A percentile compares a stretch with the other conserved stretches of the same genome.
Conservation (phyloP, 1,140 invertebrate species). For the Coelopa frigida region DNA sequence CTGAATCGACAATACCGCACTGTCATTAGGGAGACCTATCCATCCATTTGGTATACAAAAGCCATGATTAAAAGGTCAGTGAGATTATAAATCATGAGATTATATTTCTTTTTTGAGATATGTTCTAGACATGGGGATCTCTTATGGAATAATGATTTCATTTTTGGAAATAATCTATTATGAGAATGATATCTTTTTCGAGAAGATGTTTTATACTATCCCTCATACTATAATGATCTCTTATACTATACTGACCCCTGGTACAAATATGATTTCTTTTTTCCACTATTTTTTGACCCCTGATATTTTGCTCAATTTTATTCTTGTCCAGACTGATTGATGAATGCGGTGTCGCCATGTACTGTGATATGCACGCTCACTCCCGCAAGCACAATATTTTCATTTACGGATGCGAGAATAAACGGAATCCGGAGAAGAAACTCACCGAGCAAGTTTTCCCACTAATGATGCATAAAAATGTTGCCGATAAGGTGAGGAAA, state of each 20-base stretch:
- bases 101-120: neutral
- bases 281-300: neutral
- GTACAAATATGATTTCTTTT: neutral
- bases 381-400: conserved; percentile 92
- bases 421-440: conserved; percentile 64
- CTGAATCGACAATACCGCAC: conserved; percentile 84
- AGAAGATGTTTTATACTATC: neutral
- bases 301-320: neutral
- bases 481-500: conserved; percentile 81
- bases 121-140: neutral
- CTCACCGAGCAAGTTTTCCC: conserved; percentile 87
- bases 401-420: conserved; percentile 91
- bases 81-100: no score
- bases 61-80: conserved; percentile 70
- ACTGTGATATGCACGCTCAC: conserved; percentile 93
- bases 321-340: conserved; percentile 69
- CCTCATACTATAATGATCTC: no score
- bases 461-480: conserved; percentile 86
- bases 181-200: neutral
- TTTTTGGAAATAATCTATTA: neutral
- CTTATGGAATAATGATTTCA: neutral
- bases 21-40: conserved; percentile 81
- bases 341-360: conserved; percentile 87
- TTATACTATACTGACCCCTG: no score
- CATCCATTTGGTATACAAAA: conserved; percentile 91